Evolutionary conservation across 2,888 invertebrate species (phyloP), one percentile per base, ranked within the genome.

Genomic region (Lycia hirtaria): DNA sequence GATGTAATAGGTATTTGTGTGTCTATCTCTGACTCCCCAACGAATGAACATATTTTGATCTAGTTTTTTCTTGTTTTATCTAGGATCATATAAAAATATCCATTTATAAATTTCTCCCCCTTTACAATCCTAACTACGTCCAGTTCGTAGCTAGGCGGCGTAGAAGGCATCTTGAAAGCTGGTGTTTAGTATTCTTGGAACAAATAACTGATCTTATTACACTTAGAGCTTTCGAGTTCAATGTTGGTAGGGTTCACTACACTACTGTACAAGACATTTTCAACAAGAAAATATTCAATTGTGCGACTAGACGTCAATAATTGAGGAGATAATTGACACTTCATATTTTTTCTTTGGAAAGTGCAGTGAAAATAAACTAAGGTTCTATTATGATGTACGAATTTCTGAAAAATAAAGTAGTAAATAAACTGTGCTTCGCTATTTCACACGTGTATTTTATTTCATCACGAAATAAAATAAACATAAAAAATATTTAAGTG

Each of bases 161-260:
- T 33, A 33, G 32, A 30, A 10, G 43, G 43, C 9, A 30, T 44
- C 28, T 44, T 22, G 32, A 20, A 32, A 26, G 22, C 38, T 38
- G 26, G 19, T 37, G 38, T 30, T 49, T 49, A 49, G 38, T 40
- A 49, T 40, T 49, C 38, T 30, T 7, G 10, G 49, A 30, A 49
- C 30, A 49, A 30, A 40, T 40, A 38, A 28, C 38, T 37, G 28
- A 38, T 49, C 30, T 17, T 22, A 22, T 49, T 49, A 37, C 33
- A 32, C 22, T 30, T 7, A n/a, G 15, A n/a, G 9, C 9, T 9
- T 20, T 37, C 2, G 22, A 22, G 38, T 40, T 40, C 22, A 22
- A 14, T 22, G 22, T 1, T 19, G 19, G 2, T 9, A 33, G 4
- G 9, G 17, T 7, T 15, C 33, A 33, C 33, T 33, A 2, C 9